Percentiles rank a stretch among this genome's conserved stretches.
phyloP scores from a whole-genome alignment of 2,113 vertebrate species.

The Odontesthes bonariensis region DNA sequence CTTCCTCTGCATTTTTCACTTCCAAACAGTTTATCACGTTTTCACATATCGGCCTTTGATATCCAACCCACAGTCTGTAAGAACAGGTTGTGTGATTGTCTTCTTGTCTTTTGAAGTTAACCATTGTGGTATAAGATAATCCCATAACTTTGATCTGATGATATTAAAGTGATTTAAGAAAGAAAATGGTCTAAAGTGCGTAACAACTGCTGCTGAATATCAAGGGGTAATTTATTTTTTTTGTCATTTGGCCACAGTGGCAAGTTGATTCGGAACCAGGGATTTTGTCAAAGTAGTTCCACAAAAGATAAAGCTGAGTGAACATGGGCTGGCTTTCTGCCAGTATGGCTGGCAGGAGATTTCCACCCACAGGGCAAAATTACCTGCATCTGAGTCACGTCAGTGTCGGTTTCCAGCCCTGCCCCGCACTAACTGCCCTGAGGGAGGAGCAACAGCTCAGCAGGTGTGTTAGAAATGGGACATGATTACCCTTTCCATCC shows the following conservation, averaged over 20 bases:
- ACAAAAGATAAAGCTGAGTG: constrained; percentile 37
- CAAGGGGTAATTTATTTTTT: constrained; percentile 31
- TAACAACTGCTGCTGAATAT: constrained; percentile 24
- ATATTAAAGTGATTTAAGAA: constrained; percentile 42
- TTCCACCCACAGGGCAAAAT: constrained; percentile 53
- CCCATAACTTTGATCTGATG: constrained; percentile 60
- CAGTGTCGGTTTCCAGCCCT: constrained; percentile 52
- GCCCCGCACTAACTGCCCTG: constrained; percentile 31
- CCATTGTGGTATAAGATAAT: constrained; percentile 49
- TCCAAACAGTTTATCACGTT: constrained; percentile 31
- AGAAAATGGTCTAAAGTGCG: constrained; percentile 20
- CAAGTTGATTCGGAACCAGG: constrained; percentile 54
- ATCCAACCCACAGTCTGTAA: constrained; percentile 33
- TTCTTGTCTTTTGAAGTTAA: constrained; percentile 54
- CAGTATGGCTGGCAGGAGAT: constrained; percentile 58
- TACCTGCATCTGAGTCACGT: constrained; percentile 39
- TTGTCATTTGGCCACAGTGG: constrained; percentile 23
- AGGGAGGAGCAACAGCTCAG: constrained; percentile 44
- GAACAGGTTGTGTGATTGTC: constrained; percentile 45
- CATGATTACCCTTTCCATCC: constrained; percentile 60
- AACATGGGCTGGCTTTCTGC: constrained; percentile 46
- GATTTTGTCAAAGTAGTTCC: constrained; percentile 31
- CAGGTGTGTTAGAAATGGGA: constrained; percentile 62
- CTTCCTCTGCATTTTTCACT: constrained; percentile 40
- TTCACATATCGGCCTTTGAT: constrained; percentile 51